Percentiles rank a stretch among this genome's conserved stretches.
Conservation (phyloP, 2,113 vertebrate genomes). For the Phasianus colchicus region DNA sequence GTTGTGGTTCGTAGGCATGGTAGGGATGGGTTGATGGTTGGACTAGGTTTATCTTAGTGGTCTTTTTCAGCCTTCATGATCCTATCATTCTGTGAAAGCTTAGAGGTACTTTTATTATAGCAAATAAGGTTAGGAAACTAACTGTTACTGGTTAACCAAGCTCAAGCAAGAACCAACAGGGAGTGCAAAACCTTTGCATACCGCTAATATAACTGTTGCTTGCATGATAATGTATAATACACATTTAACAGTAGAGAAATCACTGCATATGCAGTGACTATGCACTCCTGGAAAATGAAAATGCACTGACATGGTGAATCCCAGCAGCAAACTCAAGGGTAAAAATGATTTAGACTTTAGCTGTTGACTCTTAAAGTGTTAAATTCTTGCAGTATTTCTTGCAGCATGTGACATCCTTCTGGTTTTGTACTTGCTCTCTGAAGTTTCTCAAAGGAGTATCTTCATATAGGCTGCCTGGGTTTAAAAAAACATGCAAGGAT, state of each 20-base stretch:
- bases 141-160: neutral
- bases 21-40: too few relatives aligned
- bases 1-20: too few relatives aligned
- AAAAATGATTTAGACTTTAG: neutral
- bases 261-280: neutral
- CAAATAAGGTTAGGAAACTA: neutral
- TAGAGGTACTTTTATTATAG: neutral
- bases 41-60: too few relatives aligned
- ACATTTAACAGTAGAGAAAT: neutral
- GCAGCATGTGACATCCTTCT: neutral
- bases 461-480: neutral
- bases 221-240: neutral
- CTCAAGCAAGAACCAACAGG: neutral
- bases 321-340: neutral
- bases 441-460: constrained; percentile 16
- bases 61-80: too few relatives aligned
- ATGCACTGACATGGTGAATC: neutral
- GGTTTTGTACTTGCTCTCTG: neutral
- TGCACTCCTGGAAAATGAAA: neutral
- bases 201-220: neutral
- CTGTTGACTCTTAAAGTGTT: neutral
- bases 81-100: neutral
- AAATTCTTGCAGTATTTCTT: neutral
- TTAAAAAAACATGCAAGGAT: neutral
- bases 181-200: neutral